Evolutionary conservation across 2,113 vertebrate species (phyloP), one percentile per base, ranked within the genome.

Genomic region (Anolis carolinensis): DNA sequence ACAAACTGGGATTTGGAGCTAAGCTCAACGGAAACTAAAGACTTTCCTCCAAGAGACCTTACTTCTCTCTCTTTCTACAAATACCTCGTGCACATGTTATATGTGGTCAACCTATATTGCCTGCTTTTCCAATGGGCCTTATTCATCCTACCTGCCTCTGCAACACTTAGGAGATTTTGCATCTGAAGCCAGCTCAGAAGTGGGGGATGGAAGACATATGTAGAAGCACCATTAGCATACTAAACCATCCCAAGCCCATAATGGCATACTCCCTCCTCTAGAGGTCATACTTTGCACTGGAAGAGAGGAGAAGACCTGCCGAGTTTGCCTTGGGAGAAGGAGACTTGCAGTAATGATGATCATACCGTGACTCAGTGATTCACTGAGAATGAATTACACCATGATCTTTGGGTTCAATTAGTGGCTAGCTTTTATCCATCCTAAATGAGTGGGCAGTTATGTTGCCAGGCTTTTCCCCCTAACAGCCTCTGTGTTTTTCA

Each of bases 61-160:
- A 87, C 23, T 87, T 52, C 7, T 23, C 34, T 1, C 50, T 76
- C 16, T 36, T 79, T 75, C 44, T 75, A 16, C 20, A 78, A 25
- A 70, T 76, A 55, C 59, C 84, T 13, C 34, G 67, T 73, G 7
- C 23, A 87, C 34, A 78, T 44, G 36, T 1, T 0, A 25, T 84
- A 62, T 68, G 10, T n/a, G 2, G 9, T 86, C 68, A 84, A 83
- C 52, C 10, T n/a, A 3, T 74, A n/a, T 36, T 23, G 13, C 48
- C 59, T 84, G 59, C 70, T 79, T 23, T 59, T 86, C 2, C 84
- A 81, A 25, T 25, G n/a, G 0, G 76, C 4, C 68, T 84, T 89
- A 67, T 88, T 90, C 83, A 27, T 91, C 16, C 86, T 76, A 84
- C 86, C 70, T 82, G 77, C 48, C 2, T 48, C 13, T 25, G 83